Conservation (phyloP, 2,797 vertebrate species). For the Etheostoma nigrum region DNA sequence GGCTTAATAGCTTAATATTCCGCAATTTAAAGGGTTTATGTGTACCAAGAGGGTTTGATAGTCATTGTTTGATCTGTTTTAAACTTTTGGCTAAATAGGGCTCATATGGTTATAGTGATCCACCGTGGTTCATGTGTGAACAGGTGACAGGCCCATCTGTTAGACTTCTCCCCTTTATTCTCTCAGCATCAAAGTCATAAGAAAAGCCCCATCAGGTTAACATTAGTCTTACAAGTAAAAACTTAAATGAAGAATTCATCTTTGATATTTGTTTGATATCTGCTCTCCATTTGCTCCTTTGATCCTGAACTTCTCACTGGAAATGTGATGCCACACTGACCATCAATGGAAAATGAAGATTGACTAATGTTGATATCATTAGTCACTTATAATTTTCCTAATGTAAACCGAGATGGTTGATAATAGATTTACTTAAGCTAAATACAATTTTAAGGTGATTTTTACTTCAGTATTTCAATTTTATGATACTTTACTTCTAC, state of each 20-base stretch:
- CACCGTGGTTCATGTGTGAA: constrained; percentile 70
- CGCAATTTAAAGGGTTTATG: constrained; percentile 41
- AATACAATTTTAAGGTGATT: neutral
- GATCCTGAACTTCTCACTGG: constrained; percentile 47
- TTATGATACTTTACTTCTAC: neutral
- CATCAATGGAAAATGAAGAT: constrained; percentile 48
- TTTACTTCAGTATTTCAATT: neutral
- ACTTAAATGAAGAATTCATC: constrained; percentile 73
- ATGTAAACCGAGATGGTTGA: constrained; percentile 19
- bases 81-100: constrained; percentile 39
- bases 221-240: constrained; percentile 63
- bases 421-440: neutral
- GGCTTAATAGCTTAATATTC: constrained; percentile 17
- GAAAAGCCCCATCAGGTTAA: constrained; percentile 78
- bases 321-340: constrained; percentile 53
- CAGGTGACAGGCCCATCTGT: constrained; percentile 70
- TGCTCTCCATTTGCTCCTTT: constrained; percentile 58
- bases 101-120: constrained; percentile 50
- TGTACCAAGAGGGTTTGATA: constrained; percentile 52
- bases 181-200: constrained; percentile 74
- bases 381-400: constrained; percentile 16
- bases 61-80: constrained; percentile 74
- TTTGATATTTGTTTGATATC: constrained; percentile 81
- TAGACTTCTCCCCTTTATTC: constrained; percentile 70
- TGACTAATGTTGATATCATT: constrained; percentile 34